phyloP scores from a whole-genome alignment of 64 coral and sea anemone genomes.

The Catalaphyllia jardinei region DNA sequence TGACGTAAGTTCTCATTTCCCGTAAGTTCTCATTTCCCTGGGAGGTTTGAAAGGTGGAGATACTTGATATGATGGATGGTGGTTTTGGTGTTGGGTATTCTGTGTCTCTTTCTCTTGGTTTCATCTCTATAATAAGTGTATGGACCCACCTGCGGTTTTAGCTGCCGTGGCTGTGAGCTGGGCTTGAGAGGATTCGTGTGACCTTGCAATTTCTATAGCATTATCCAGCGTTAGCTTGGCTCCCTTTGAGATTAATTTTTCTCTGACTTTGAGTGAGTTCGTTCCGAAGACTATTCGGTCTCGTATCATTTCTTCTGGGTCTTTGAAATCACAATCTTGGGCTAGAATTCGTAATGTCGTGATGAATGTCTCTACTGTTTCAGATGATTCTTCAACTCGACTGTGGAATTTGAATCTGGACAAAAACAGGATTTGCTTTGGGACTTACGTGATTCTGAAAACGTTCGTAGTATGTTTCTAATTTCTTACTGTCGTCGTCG shows the following conservation, averaged over 20 bases:
- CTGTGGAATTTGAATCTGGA: slow-evolving; percentile 54
- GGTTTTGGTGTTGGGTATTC: slow-evolving; percentile 4
- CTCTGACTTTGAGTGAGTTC: slow-evolving; percentile 48
- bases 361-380: slow-evolving; percentile 45
- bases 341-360: slow-evolving; percentile 13
- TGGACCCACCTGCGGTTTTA: background rate
- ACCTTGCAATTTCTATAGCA: slow-evolving; percentile 26
- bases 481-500: slow-evolving; percentile 48
- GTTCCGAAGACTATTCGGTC: slow-evolving; percentile 52
- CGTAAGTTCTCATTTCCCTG: background rate
- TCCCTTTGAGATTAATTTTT: slow-evolving; percentile 57
- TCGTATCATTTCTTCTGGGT: slow-evolving; percentile 59
- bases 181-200: slow-evolving; percentile 32
- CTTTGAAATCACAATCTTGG: slow-evolving; percentile 31
- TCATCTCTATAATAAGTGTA: background rate
- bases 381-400: background rate
- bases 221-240: slow-evolving; percentile 44
- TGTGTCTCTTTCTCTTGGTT: slow-evolving; percentile 22
- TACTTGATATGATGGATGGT: too few species aligned
- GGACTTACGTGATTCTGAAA: slow-evolving; percentile 62
- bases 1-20: slow-evolving; percentile 31
- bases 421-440: slow-evolving; percentile 51
- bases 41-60: background rate
- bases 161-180: slow-evolving; percentile 24
- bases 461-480: slow-evolving; percentile 46